A percentile compares a stretch with the other conserved stretches of the same genome.
Evolutionary conservation across 2,888 invertebrate species (phyloP).

Genomic region (Dicyrtoma fusca): DNA sequence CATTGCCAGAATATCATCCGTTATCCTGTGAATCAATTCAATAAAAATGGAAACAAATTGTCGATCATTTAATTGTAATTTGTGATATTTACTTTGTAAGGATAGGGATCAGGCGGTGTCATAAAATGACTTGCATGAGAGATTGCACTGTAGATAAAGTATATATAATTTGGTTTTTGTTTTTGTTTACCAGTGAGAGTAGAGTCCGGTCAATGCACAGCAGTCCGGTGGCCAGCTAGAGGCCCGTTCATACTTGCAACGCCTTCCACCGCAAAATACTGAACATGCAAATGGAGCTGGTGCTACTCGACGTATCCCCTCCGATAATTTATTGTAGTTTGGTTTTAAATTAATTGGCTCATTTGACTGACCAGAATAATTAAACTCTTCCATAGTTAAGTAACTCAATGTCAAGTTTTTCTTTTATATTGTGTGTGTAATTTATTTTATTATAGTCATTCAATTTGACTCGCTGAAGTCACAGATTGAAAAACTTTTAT

Average conservation of each 20-base stretch:
- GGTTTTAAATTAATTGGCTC: conserved; percentile 55
- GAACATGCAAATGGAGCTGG: conserved; percentile 76
- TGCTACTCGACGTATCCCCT: conserved; percentile 66
- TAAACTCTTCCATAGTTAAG: conserved; percentile 53
- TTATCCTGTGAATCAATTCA: conserved; percentile 84
- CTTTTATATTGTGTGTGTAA: no score
- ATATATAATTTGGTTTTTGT: conserved; percentile 11
- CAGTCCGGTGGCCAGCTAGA: conserved; percentile 66
- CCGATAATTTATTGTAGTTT: conserved; percentile 62
- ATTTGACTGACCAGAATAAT: conserved; percentile 43
- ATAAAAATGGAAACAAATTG: no score
- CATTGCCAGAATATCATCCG: conserved; percentile 86
- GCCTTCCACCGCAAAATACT: conserved; percentile 80
- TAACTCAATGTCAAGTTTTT: no score
- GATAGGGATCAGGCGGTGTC: no score
- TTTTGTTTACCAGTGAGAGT: conserved; percentile 75
- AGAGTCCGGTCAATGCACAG: conserved; percentile 77
- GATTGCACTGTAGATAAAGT: no score
- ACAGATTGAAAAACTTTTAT: no score
- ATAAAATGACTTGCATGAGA: no score
- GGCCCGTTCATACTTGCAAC: conserved; percentile 78
- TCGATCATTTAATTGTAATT: no score
- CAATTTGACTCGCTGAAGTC: no score
- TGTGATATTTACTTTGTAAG: no score
- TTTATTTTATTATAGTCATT: no score